Evolutionary conservation across 2,888 invertebrate species (phyloP).

Genomic region (Cenopis cana): DNA sequence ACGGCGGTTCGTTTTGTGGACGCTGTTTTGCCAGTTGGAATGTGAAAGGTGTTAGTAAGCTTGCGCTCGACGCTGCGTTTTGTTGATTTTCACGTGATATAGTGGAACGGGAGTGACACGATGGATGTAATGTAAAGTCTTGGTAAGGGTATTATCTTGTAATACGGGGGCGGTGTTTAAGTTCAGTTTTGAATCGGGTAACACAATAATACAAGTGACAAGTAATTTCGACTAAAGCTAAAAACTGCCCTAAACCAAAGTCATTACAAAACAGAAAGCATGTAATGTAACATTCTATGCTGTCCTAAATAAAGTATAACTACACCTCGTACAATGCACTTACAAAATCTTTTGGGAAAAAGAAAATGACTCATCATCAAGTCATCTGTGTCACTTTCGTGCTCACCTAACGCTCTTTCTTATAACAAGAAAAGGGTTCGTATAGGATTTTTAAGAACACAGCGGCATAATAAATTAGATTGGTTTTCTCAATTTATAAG

Average conservation of each 20-base stretch:
- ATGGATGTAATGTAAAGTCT: background rate
- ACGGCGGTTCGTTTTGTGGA: slow-evolving; percentile 16
- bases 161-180: background rate
- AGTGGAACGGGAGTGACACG: slow-evolving; percentile 18
- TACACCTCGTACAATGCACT: background rate
- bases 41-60: slow-evolving; percentile 48
- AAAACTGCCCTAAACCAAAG: background rate
- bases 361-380: background rate
- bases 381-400: slow-evolving; percentile 29
- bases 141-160: background rate
- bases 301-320: background rate
- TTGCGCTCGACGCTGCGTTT: slow-evolving; percentile 16
- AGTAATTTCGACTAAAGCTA: background rate
- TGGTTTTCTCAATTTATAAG: slow-evolving; percentile 63
- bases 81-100: slow-evolving; percentile 13
- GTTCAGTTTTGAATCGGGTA: background rate
- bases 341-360: background rate
- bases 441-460: slow-evolving; percentile 55
- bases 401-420: slow-evolving; percentile 14
- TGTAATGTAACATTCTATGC: background rate
- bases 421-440: slow-evolving; percentile 15
- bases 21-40: slow-evolving; percentile 34
- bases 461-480: slow-evolving; percentile 65
- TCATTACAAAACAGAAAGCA: background rate
- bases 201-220: no score